Base-by-base conservation (phyloP, 1,140 invertebrate species). In the Saccostrea glomerata region DNA sequence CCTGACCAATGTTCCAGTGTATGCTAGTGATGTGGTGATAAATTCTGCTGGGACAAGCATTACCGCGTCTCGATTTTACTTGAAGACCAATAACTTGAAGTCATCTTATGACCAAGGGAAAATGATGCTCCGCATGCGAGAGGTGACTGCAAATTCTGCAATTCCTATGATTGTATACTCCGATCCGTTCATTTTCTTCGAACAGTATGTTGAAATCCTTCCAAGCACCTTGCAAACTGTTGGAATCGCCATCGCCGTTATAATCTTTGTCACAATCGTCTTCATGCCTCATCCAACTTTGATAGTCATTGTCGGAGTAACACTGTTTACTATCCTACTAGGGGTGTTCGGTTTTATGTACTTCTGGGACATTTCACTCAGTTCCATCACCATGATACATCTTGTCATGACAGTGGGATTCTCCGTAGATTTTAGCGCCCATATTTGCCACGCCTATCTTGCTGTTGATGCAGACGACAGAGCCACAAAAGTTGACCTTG, bases 371-470 rank as follows among this genome's bases (percentile, higher is more conserved):
- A 98, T 99, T 0, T 98, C 98, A 92, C 95, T 99, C 66, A 98
- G 99, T 94, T 98, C 98, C 5, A 99, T 99, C 92, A 99, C 98
- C 0, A 99, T 99, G 98, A 99, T 99, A 63, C 99, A 99, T 92
- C 96, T 99, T 2, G 99, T 99, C 83, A 99, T 99, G 98, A 99
- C 98, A 92, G 99, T 99, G 47, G 98, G 98, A 56, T 99, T 99
- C 95, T 99, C 98, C 2, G 98, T 99, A 0, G 98, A 99, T 93
- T 99, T 99, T 94, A 98, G 98, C 0, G 98, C 98, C 5, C 98
- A 99, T 92, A 99, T 99, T 66, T 99, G 98, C 90, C 99, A 99
- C 93, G 98, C 98, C 0, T 99, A 98, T 94, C 98, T 99, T 97
- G 97, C 2, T 97, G 98, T 97, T 0, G 91, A 93, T 23, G 89